Percentiles rank a stretch among this genome's conserved stretches.
phyloP scores from a whole-genome alignment of 2,113 vertebrate species.

The Dicaeum eximium region DNA sequence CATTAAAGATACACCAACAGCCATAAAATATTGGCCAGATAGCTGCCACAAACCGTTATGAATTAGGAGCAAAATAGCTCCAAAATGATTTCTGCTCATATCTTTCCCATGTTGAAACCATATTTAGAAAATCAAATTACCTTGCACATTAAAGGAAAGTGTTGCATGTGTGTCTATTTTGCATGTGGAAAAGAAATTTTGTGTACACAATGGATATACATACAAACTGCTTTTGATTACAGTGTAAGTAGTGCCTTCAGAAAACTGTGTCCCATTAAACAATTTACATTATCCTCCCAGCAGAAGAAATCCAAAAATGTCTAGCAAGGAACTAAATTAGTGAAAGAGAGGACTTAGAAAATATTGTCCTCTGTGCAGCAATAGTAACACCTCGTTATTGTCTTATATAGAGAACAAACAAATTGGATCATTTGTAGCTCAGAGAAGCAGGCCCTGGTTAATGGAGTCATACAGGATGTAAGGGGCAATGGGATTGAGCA shows the following conservation, averaged over 20 bases:
- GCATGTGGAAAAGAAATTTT: neutral
- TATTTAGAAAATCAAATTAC: neutral
- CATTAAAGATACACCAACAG: neutral
- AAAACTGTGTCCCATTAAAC: slow-evolving; percentile 22
- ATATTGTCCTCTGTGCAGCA: slow-evolving; percentile 2
- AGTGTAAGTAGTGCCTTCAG: neutral
- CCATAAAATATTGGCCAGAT: neutral
- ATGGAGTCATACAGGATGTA: neutral
- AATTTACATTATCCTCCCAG: neutral
- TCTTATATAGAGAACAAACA: neutral
- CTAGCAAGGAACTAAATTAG: slow-evolving; percentile 6
- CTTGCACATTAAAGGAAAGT: neutral
- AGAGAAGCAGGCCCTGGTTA: neutral
- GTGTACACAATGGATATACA: neutral
- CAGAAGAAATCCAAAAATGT: neutral
- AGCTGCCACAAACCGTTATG: neutral
- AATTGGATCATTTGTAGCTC: neutral
- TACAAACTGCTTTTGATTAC: neutral
- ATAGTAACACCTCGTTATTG: neutral
- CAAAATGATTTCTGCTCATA: neutral
- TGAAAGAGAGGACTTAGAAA: neutral
- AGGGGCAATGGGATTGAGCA: neutral
- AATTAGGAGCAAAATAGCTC: neutral
- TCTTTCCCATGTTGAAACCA: neutral
- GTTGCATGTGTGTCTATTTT: neutral